Conservation (phyloP, 2,113 vertebrate species). For the Edolisoma coerulescens region DNA sequence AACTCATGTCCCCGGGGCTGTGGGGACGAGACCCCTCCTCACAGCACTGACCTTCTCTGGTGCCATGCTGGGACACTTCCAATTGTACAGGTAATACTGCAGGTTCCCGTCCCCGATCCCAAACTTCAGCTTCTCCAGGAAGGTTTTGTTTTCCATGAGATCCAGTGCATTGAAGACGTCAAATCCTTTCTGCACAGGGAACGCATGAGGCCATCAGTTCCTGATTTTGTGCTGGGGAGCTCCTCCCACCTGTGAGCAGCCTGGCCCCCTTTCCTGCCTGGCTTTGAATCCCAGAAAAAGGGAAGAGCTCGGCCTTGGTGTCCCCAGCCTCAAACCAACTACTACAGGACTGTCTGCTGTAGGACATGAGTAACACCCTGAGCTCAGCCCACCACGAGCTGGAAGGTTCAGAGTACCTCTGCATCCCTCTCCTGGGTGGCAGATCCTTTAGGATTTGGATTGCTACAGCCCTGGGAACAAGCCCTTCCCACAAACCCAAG, state of each 20-base stretch:
- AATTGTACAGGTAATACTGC: conserved; percentile 99
- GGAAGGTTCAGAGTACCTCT: not conserved
- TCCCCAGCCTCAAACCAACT: not conserved
- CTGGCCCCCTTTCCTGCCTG: not conserved
- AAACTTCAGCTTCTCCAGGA: conserved; percentile 98
- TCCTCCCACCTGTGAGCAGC: not conserved
- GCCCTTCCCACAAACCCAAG: not conserved
- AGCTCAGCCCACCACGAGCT: not conserved
- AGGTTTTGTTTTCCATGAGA: conserved; percentile 99
- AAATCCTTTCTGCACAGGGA: conserved; percentile 87
- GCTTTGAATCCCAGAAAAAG: not conserved
- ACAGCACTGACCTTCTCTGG: conserved; percentile 86
- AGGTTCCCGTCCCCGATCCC: conserved; percentile 97
- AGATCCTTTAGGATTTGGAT: not conserved
- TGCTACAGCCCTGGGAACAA: not conserved
- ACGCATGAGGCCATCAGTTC: not conserved
- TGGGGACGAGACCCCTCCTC: not conserved
- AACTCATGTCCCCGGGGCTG: no score
- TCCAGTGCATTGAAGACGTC: conserved; percentile 99
- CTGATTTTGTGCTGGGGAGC: not conserved
- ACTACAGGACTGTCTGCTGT: not conserved
- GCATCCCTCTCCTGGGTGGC: not conserved
- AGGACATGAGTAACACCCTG: rapidly evolving
- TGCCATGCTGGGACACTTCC: conserved; percentile 98
- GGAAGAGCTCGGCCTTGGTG: not conserved